Evolutionary conservation across 2,113 vertebrate genomes (phyloP).

Genomic region (Sialia sialis): DNA sequence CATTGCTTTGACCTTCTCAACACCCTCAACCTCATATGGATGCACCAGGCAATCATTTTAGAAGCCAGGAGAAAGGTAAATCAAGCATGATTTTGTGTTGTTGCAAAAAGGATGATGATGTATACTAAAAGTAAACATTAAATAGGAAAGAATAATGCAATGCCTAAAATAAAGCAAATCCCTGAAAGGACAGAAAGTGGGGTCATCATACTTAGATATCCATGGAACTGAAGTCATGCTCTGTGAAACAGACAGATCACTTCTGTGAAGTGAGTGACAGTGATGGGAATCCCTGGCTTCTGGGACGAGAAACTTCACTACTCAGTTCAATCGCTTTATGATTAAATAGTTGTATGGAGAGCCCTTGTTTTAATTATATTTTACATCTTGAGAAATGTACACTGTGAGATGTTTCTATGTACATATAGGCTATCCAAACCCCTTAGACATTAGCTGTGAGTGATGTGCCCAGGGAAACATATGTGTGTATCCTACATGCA

Average conservation of each 20-base stretch:
- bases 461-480: neutral
- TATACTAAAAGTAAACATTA: neutral
- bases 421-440: neutral
- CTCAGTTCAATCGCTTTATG: neutral
- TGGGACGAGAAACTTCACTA: neutral
- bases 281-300: neutral
- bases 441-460: neutral
- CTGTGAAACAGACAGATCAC: neutral
- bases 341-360: neutral
- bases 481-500: neutral
- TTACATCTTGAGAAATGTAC: neutral
- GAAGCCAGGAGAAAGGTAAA: neutral
- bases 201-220: neutral
- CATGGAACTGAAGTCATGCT: neutral
- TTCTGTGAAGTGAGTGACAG: neutral
- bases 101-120: neutral
- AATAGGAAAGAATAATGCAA: neutral
- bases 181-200: neutral
- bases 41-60: neutral
- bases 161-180: neutral
- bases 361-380: neutral
- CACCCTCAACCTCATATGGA: neutral
- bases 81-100: neutral
- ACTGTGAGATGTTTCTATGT: neutral
- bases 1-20: conserved; percentile 11